Conservation (phyloP, 2,113 vertebrate genomes). For the Sphyrna mokarran region DNA sequence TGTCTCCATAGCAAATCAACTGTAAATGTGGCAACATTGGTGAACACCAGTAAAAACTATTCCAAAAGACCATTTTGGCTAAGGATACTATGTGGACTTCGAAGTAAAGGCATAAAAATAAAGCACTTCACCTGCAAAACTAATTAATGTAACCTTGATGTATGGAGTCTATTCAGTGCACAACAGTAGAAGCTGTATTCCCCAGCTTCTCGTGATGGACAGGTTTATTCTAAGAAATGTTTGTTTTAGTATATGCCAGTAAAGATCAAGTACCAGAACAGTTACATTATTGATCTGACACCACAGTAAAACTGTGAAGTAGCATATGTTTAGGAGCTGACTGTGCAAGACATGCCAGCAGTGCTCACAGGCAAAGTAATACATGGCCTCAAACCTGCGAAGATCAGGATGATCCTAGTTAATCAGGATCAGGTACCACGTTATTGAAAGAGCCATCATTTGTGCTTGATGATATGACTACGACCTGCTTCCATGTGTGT, state of each 20-base stretch:
- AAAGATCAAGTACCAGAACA: constrained; percentile 36
- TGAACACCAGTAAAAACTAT: not conserved
- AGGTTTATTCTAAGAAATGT: constrained; percentile 37
- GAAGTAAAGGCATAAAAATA: not conserved
- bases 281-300: constrained; percentile 32
- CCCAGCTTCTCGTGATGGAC: constrained; percentile 17
- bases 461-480: not conserved
- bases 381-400: not conserved
- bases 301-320: constrained; percentile 24
- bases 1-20: not conserved
- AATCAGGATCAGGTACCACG: not conserved
- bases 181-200: constrained; percentile 20
- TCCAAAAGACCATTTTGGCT: constrained; percentile 4
- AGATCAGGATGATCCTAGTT: too few species aligned
- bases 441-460: not conserved
- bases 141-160: constrained; percentile 22
- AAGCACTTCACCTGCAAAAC: constrained; percentile 24
- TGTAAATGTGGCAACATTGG: not conserved
- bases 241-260: constrained; percentile 36
- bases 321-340: constrained; percentile 27
- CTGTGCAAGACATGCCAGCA: not conserved
- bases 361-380: not conserved
- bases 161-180: constrained; percentile 27
- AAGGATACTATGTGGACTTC: not conserved
- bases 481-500: not conserved